phyloP scores from a whole-genome alignment of 2,113 vertebrate species.

The Piprites chloris region DNA sequence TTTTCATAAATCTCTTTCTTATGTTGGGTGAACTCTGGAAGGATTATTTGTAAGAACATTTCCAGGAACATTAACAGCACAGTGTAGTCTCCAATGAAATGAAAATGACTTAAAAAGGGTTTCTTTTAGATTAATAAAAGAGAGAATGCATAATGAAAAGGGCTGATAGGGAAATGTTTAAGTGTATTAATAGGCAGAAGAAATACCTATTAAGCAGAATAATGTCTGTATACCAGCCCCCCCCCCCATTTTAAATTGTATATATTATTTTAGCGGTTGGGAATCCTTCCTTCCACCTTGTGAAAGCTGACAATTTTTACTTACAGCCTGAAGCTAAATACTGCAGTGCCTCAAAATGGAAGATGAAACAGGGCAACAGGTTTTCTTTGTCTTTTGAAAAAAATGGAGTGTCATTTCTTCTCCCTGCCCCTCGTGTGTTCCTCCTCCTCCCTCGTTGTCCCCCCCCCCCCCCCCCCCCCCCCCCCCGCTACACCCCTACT shows the following conservation, averaged over 20 bases:
- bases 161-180: background rate
- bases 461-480: background rate
- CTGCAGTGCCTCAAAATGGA: conserved; percentile 40
- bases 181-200: background rate
- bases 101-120: conserved; percentile 11
- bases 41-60: conserved; percentile 49
- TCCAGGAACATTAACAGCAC: background rate
- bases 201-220: background rate
- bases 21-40: conserved; percentile 48
- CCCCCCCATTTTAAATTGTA: conserved; percentile 3
- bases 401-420: conserved; percentile 44
- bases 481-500: background rate
- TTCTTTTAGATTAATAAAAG: background rate
- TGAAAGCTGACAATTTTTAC: conserved; percentile 26
- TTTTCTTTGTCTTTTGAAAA: conserved; percentile 55
- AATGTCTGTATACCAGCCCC: background rate
- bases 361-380: conserved; percentile 60
- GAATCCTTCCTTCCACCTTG: conserved; percentile 4
- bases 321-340: conserved; percentile 37
- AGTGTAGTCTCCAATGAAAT: background rate
- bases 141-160: background rate
- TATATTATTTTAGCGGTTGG: conserved; percentile 32
- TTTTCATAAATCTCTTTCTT: conserved; percentile 70
- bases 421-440: background rate
- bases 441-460: too few relatives aligned